Percentiles rank a stretch among this genome's conserved stretches.
phyloP scores from a whole-genome alignment of 1,140 invertebrate genomes.

The Idris sp. region DNA sequence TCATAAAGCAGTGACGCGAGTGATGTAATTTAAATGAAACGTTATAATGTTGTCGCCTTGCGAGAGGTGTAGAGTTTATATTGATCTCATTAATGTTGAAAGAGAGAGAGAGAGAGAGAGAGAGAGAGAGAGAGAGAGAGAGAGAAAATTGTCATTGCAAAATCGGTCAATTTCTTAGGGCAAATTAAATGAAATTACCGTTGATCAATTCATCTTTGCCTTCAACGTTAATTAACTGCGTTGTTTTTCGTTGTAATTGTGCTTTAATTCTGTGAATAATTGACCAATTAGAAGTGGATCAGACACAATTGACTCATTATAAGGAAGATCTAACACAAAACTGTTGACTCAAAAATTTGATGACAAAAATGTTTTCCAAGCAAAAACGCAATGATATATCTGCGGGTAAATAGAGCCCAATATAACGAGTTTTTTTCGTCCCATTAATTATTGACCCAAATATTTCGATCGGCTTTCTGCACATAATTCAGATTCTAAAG shows the following conservation, averaged over 20 bases:
- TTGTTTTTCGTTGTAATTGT: constrained; percentile 33
- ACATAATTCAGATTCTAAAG: background rate
- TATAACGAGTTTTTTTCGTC: background rate
- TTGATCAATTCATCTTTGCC: constrained; percentile 17
- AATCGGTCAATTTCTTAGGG: background rate
- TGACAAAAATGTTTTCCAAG: constrained; percentile 6
- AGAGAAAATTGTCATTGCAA: background rate
- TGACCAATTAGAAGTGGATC: constrained; percentile 42
- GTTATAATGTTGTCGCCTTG: constrained; percentile 6
- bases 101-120: too few relatives aligned
- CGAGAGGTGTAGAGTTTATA: background rate
- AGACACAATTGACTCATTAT: constrained; percentile 41
- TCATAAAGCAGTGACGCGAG: constrained; percentile 27
- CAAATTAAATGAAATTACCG: constrained; percentile 33
- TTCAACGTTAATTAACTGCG: constrained; percentile 31
- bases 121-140: constrained; percentile 5
- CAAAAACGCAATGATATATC: too few relatives aligned
- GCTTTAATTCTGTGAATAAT: constrained; percentile 25
- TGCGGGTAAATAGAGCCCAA: constrained; percentile 4
- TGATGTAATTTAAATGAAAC: constrained; percentile 18
- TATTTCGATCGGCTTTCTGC: background rate
- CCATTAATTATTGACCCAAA: constrained; percentile 3
- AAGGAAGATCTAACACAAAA: constrained; percentile 6
- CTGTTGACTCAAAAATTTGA: constrained; percentile 1
- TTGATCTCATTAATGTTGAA: too few relatives aligned